Evolutionary conservation across 2,113 vertebrate genomes (phyloP), one percentile per base, ranked within the genome.

Genomic region (Apteryx mantelli): DNA sequence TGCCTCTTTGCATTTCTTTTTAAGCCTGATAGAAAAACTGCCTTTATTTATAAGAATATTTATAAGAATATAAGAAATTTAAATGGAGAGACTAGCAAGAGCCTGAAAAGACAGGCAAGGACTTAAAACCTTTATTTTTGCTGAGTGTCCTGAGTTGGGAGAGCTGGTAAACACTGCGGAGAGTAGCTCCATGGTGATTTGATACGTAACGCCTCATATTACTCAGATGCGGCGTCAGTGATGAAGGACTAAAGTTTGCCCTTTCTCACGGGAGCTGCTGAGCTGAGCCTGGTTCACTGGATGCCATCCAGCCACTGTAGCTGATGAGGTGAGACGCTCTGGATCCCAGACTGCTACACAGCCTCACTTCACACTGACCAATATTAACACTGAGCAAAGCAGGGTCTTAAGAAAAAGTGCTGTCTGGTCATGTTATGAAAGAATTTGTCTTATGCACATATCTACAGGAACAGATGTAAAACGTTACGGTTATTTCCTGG

Each of bases 141-240:
- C 42, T 60, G 30, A 70, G 46, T 7, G 14, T 63, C 38, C 25
- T 0, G 5, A 70, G 42, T 24, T 42, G 4, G 15, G 50, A 64
- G 60, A 53, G 46, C 40, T 60, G 32, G 48, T 36, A 87, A 82
- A 46, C n/a, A 42, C 56, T 24, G 17, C 26, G 0, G 0, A 25
- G 36, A 5, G 21, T 48, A 89, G 42, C 14, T 89, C 38, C 42
- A 34, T 2, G 19, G 32, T 34, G 53, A 48, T 56, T 69, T 73
- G 38, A 32, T 22, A 10, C 0, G 4, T 36, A 40, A 81, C 1
- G 1, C 5, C 48, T 44, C 0, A 0, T 16, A 22, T 36, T 36
- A 44, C 26, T 63, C 55, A 63, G 18, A 10, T 28, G 26, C 11
- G 17, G 48, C 79, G 83, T 26, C 63, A 88, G 11, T 34, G 50